A percentile compares a stretch with the other conserved stretches of the same genome.
Evolutionary conservation across 2,113 vertebrate genomes (phyloP).

Genomic region (Vidua chalybeata): DNA sequence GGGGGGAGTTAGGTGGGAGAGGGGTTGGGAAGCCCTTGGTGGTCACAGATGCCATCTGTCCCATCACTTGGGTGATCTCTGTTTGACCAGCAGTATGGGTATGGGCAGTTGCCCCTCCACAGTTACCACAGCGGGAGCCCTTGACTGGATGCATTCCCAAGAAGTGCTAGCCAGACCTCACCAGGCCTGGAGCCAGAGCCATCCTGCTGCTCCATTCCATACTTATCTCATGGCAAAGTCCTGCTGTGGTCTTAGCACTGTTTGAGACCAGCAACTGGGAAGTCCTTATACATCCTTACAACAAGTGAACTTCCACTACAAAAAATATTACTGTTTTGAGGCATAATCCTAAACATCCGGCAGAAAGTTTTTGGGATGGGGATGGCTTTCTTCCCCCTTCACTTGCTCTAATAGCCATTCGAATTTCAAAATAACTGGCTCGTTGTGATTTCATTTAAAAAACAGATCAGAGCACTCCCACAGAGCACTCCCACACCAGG

Average conservation of each 20-base stretch:
- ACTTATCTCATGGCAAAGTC: not conserved
- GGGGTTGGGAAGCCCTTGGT: not conserved
- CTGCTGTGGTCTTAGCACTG: not conserved
- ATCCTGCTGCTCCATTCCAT: not conserved
- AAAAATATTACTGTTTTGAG: not conserved
- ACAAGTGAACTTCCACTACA: not conserved
- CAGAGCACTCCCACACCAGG: not conserved
- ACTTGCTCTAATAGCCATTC: not conserved
- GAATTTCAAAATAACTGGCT: not conserved
- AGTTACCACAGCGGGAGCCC: not conserved
- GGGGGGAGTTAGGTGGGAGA: not conserved
- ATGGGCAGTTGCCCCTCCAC: not conserved
- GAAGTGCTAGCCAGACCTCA: not conserved
- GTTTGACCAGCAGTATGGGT: not conserved
- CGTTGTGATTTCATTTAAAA: not conserved
- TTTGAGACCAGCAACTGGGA: not conserved
- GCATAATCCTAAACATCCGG: not conserved
- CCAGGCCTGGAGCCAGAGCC: not conserved
- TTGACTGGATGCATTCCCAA: not conserved
- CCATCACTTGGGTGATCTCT: not conserved
- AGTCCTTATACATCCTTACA: not conserved
- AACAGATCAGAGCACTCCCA: not conserved
- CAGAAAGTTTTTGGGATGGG: not conserved
- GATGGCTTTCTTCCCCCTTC: not conserved
- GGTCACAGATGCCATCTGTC: not conserved